A percentile compares a stretch with the other conserved stretches of the same genome.
phyloP scores from a whole-genome alignment of 1,140 invertebrate genomes.

The Trissolcus basalis region DNA sequence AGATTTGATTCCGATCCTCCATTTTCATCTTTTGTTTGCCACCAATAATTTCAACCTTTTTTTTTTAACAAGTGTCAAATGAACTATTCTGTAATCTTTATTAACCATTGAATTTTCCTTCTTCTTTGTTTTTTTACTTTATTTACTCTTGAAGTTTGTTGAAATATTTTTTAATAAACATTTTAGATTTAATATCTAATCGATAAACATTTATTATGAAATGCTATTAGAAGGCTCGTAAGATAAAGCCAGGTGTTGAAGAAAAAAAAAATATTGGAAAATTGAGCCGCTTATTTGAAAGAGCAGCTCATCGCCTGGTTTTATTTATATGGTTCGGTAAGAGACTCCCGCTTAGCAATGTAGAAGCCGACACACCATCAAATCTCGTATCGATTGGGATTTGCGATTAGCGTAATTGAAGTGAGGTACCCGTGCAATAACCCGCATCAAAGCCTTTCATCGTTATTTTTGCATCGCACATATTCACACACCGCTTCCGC shows the following conservation, averaged over 20 bases:
- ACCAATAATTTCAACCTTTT: too few species aligned
- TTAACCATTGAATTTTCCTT: too few species aligned
- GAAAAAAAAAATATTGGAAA: conserved; percentile 12
- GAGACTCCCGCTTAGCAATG: conserved; percentile 53
- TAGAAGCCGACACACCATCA: conserved; percentile 5
- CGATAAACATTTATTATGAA: neutral
- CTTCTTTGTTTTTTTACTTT: too few species aligned
- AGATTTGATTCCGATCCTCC: too few species aligned
- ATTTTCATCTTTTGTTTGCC: too few species aligned
- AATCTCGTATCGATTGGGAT: conserved; percentile 36
- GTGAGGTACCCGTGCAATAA: conserved; percentile 19
- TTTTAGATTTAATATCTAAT: too few species aligned
- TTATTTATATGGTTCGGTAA: conserved; percentile 55
- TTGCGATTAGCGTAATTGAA: conserved; percentile 44
- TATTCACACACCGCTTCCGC: neutral
- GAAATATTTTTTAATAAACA: too few species aligned
- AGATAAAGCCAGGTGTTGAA: too few species aligned
- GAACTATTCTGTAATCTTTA: too few species aligned
- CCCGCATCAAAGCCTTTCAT: conserved; percentile 32
- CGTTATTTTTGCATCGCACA: neutral
- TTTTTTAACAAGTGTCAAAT: too few species aligned
- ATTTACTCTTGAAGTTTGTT: too few species aligned
- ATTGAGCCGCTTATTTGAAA: conserved; percentile 16
- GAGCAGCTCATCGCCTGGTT: conserved; percentile 11
- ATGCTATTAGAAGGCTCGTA: neutral